A percentile compares a stretch with the other conserved stretches of the same genome.
phyloP scores from a whole-genome alignment of 2,797 vertebrate genomes.

The Orientallactaga sibirica region DNA sequence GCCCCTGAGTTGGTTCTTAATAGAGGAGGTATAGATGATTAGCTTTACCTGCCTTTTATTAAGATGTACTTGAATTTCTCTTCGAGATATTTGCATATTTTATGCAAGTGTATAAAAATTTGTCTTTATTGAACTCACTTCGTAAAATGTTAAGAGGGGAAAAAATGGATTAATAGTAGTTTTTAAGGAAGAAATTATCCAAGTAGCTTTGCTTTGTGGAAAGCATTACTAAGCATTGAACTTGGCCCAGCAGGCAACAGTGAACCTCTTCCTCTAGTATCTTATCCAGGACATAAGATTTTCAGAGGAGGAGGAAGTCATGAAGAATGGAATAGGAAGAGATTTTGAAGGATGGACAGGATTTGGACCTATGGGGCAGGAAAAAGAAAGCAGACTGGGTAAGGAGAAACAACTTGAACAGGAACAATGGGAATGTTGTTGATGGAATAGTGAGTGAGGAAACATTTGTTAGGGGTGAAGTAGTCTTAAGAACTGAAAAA shows the following conservation, averaged over 20 bases:
- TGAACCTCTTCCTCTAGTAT: neutral
- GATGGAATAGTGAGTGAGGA: constrained; percentile 26
- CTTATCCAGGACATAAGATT: neutral
- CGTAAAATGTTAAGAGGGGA: constrained; percentile 12
- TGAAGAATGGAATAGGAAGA: constrained; percentile 37
- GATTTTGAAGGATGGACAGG: constrained; percentile 37
- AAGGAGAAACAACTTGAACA: constrained; percentile 34
- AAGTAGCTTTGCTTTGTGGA: constrained; percentile 34
- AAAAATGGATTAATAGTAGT: neutral
- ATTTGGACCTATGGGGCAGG: constrained; percentile 24
- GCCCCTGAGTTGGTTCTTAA: neutral
- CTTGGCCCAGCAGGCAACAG: neutral
- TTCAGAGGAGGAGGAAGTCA: constrained; percentile 35
- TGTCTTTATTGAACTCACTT: constrained; percentile 50
- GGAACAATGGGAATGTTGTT: constrained; percentile 12
- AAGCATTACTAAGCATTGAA: neutral
- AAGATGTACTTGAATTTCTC: constrained; percentile 14
- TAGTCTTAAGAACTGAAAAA: neutral
- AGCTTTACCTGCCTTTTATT: neutral
- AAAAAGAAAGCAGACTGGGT: neutral
- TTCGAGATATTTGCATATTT: constrained; percentile 19
- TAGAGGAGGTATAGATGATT: neutral
- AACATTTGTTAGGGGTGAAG: constrained; percentile 23
- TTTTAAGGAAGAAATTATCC: constrained; percentile 56
- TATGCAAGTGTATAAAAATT: constrained; percentile 17